Evolutionary conservation across 1,140 invertebrate genomes (phyloP), one percentile per base, ranked within the genome.

Genomic region (Tyrophagus putrescentiae): DNA sequence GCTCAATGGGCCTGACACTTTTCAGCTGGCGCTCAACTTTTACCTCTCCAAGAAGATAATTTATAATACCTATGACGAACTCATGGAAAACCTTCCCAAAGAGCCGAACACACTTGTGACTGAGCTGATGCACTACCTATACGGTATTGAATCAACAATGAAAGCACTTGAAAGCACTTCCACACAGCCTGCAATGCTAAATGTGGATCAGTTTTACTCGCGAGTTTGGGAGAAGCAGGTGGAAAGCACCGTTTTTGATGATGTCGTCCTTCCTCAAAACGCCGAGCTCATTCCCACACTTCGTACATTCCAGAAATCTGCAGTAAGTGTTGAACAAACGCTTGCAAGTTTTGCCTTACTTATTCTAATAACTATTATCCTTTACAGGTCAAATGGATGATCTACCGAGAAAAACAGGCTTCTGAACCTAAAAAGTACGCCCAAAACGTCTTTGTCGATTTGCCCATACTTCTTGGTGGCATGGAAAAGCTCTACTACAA

Each of bases 281-380:
- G 45, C 23, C 31, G 23, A 13, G 9, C 64, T 79, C 21, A 69
- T 73, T 29, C 77, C 77, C 7, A 63, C 58, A 42, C 68, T 85
- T n/a, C 70, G 83, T 57, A 72, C 74, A 5, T 85, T 85, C 69
- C 84, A 85, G 69, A 68, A 73, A 64, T 64, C 74, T 34, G 81
- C 81, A 45, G 80, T 85, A 0, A 65, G 67, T 32, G 9, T 48
- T 48, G 36, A 39, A 21, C 36, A 48, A n/a, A n/a, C 7, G 23
- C 31, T 25, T 48, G 23, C 21, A 48, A 48, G 23, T 18, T 7
- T 7, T 25, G 31, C 18, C 18, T 48, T 25, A 48, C 18, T 21
- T 48, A 48, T 48, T 21, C 6, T 25, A 25, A 48, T 7, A 25
- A 25, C 18, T 48, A 7, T 48, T 9, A 48, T 9, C 21, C 31